Evolutionary conservation across 2,113 vertebrate species (phyloP).

Genomic region (Aegithalos caudatus): DNA sequence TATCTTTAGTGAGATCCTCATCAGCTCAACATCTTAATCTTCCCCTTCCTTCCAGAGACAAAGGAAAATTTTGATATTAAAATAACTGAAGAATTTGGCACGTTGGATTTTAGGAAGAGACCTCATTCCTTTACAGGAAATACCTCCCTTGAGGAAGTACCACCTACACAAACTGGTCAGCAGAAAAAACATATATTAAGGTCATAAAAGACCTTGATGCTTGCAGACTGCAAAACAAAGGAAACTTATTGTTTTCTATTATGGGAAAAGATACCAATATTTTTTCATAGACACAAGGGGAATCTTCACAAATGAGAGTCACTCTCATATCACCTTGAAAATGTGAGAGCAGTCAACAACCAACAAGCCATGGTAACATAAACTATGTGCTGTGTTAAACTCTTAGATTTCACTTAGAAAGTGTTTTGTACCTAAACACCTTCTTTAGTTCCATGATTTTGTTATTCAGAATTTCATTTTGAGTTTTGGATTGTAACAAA

Average conservation of each 20-base stretch:
- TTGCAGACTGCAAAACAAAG: not conserved
- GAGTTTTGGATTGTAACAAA: not conserved
- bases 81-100: slow-evolving; percentile 63
- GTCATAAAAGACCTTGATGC: not conserved
- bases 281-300: not conserved
- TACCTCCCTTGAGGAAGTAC: not conserved
- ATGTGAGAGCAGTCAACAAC: not conserved
- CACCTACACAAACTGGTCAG: not conserved
- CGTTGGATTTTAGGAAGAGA: slow-evolving; percentile 35
- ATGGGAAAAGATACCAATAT: not conserved
- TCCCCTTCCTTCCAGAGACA: slow-evolving; percentile 67
- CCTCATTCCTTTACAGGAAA: not conserved
- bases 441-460: not conserved
- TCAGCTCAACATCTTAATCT: slow-evolving; percentile 31
- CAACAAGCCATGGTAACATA: not conserved
- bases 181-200: not conserved
- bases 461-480: not conserved
- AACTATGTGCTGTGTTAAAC: not conserved
- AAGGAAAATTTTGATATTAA: slow-evolving; percentile 65
- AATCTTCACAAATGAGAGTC: not conserved
- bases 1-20: slow-evolving; percentile 65
- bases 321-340: not conserved
- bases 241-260: not conserved
- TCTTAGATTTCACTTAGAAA: not conserved
- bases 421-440: not conserved